phyloP scores from a whole-genome alignment of 2,113 vertebrate genomes.

The Paramormyrops kingsleyae region DNA sequence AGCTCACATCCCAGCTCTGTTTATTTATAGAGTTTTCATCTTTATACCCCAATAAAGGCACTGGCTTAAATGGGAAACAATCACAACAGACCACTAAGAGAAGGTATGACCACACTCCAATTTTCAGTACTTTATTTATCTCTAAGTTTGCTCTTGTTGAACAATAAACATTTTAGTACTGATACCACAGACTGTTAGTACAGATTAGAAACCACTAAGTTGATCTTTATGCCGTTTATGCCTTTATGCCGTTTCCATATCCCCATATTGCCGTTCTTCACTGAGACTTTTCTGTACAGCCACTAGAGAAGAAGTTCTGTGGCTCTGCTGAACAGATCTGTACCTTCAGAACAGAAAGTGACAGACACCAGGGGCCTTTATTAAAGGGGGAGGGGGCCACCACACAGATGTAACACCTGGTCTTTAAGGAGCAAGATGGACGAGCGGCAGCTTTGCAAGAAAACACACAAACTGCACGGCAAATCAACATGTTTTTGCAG shows the following conservation, averaged over 20 bases:
- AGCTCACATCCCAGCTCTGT: background rate
- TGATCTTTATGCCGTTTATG: background rate
- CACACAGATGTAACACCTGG: background rate
- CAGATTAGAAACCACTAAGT: background rate
- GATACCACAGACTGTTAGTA: background rate
- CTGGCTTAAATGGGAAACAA: background rate
- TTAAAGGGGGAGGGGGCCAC: background rate
- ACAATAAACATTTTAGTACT: background rate
- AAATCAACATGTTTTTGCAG: background rate
- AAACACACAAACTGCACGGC: background rate
- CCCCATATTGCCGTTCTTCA: background rate
- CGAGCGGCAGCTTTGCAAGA: background rate
- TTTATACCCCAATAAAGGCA: background rate
- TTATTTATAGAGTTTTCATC: background rate
- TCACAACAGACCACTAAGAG: background rate
- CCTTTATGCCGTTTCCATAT: background rate
- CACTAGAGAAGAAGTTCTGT: background rate
- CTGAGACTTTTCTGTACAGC: background rate
- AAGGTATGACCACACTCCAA: background rate
- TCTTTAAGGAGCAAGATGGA: background rate
- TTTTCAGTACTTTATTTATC: background rate
- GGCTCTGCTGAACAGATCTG: background rate
- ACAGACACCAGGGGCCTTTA: background rate
- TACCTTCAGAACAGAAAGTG: background rate
- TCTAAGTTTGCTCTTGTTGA: background rate